These are phyloP conservation scores for Eufriesea mexicana DNA, from an alignment of 1,140 invertebrate genomes.

Conservation along the genomic window DNA sequence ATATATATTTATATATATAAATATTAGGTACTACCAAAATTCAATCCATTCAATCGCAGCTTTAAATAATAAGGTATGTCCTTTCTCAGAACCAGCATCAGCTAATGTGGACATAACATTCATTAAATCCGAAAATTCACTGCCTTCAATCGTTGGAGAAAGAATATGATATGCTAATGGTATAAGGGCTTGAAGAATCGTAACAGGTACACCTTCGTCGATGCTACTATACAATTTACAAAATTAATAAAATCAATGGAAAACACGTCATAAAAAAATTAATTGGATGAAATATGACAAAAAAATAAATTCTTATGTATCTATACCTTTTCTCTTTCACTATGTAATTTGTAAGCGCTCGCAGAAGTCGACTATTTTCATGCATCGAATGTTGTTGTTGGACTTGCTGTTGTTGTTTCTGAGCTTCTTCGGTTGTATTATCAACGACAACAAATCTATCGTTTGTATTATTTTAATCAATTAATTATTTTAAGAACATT, in stretches of 20 bases:
- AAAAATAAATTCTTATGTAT: background rate
- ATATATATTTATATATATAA: background rate
- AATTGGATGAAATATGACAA: background rate
- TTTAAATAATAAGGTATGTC: slow-evolving; percentile 91
- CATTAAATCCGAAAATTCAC: slow-evolving; percentile 92
- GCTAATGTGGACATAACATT: slow-evolving; percentile 91
- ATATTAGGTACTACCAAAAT: slow-evolving; percentile 81
- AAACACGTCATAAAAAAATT: background rate
- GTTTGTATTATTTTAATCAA: background rate
- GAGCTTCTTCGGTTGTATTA: slow-evolving; percentile 52
- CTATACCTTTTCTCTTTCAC: slow-evolving; percentile 87
- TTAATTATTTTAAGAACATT: background rate
- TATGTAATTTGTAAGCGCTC: slow-evolving; percentile 88
- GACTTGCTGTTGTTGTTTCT: slow-evolving; percentile 67
- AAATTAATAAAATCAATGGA: background rate
- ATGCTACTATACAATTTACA: slow-evolving; percentile 79
- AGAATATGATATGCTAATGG: slow-evolving; percentile 89
- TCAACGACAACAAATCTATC: slow-evolving; percentile 50
- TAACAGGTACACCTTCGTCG: slow-evolving; percentile 87
- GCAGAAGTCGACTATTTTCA: slow-evolving; percentile 89
- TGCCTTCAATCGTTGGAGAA: slow-evolving; percentile 85
- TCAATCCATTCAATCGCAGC: slow-evolving; percentile 91
- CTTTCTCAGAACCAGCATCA: slow-evolving; percentile 89
- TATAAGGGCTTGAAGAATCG: slow-evolving; percentile 89
- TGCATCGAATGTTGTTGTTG: slow-evolving; percentile 82